Percentiles rank a stretch among this genome's conserved stretches.
These are phyloP conservation scores for Euzetes globulus DNA, from an alignment of 2,888 invertebrate genomes.

Conservation along the genomic window DNA sequence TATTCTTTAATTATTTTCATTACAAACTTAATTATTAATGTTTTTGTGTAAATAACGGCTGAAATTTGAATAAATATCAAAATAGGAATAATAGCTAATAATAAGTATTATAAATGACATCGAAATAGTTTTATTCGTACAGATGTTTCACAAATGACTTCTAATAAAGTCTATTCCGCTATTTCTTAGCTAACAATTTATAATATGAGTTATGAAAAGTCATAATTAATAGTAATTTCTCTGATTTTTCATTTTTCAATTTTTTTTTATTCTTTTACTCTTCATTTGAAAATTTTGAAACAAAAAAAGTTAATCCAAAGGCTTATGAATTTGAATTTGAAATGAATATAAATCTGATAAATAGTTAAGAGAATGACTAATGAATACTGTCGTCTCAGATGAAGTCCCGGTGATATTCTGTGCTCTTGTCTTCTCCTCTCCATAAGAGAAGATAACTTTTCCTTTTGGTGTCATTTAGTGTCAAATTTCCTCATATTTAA, in stretches of 20 bases:
- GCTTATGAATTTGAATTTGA: neutral
- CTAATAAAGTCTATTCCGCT: no score
- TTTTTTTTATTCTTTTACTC: no score
- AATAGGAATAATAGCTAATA: no score
- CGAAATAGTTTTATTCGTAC: no score
- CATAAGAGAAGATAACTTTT: neutral
- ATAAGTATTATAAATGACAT: no score
- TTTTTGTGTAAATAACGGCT: no score
- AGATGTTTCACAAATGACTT: no score
- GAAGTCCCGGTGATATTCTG: constrained; percentile 1
- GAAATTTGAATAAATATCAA: no score
- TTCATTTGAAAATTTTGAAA: neutral
- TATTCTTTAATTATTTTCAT: no score
- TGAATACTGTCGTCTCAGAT: neutral
- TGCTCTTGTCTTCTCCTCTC: no score
- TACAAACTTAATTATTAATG: no score
- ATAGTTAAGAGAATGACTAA: neutral
- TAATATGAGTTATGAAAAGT: neutral
- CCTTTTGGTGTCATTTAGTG: constrained; percentile 6
- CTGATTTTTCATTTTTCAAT: neutral
- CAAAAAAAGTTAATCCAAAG: neutral
- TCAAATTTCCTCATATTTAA: neutral
- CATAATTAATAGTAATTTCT: neutral
- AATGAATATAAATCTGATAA: neutral
- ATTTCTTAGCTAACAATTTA: no score